Evolutionary conservation across 64 coral and sea anemone species (phyloP), one percentile per base, ranked within the genome.

Genomic region (Cladopsammia gracilis): DNA sequence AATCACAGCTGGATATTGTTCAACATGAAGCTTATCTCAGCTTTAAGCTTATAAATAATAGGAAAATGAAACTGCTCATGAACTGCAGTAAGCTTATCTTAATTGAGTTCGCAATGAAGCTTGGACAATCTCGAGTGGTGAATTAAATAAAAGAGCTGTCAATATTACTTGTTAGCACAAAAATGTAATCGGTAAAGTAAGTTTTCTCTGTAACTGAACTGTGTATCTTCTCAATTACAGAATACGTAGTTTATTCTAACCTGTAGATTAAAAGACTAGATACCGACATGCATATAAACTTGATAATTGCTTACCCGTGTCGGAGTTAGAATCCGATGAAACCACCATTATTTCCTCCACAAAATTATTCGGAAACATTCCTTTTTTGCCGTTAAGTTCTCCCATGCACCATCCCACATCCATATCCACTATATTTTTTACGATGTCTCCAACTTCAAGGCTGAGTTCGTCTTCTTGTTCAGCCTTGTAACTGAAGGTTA

Each of bases 391-490:
- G 51, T 94, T 45, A 11, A 91, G 48, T 20, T 90, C 88, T 70
- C 96, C 96, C 56, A 88, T 64, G 64, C 87, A 93, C 96, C 96
- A 97, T n/a, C 96, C 96, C 25, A 74, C 88, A 77, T 91, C 92
- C 90, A 77, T 75, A 70, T 94, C 92, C 48, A 58, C 61, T 52
- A 75, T 71, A 83, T 91, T 87, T 71, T 54, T 92, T 54, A 97
- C 91, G 42, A 94, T 94, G 64, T 94, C 87, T 65, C 92, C 95
- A 42, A 91, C 52, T n/a, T 74, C 47, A 24, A 97, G 58, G 5
- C 12, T 57, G 9, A 97, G 75, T 79, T 97, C 95, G 58, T 97
- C 95, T 0, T 65, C 66, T 52, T 94, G 79, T 3, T 25, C 66
- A 15, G 88, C 79, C 42, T 87, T 14, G 56, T 97, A 97, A 14